A percentile compares a stretch with the other conserved stretches of the same genome.
Evolutionary conservation across 2,888 invertebrate species (phyloP).

Genomic region (Hirudinaria manillensis): DNA sequence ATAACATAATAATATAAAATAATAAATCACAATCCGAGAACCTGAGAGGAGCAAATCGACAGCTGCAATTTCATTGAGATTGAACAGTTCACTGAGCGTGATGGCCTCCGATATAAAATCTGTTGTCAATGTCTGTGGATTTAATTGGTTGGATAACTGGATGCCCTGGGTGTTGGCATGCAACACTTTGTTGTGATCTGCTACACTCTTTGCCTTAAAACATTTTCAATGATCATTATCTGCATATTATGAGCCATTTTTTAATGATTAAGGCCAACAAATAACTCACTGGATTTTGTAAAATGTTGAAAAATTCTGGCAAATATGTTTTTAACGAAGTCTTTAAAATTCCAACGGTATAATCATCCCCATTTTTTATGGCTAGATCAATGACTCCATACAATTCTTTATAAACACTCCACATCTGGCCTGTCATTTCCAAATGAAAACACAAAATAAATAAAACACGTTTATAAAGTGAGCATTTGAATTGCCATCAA

Average conservation of each 20-base stretch:
- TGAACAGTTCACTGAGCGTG: constrained; percentile 90
- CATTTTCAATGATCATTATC: neutral
- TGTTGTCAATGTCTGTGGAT: constrained; percentile 62
- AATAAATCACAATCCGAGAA: constrained; percentile 40
- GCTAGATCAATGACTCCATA: constrained; percentile 51
- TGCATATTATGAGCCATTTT: neutral
- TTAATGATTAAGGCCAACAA: neutral
- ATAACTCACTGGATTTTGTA: constrained; percentile 72
- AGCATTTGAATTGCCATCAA: no score
- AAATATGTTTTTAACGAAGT: constrained; percentile 71
- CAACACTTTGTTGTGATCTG: constrained; percentile 73
- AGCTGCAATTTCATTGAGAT: constrained; percentile 82
- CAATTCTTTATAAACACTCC: constrained; percentile 54
- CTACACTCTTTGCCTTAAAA: constrained; percentile 61
- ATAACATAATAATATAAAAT: neutral
- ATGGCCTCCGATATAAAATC: constrained; percentile 83
- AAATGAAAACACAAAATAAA: no score
- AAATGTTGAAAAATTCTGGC: constrained; percentile 74
- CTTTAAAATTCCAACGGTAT: constrained; percentile 62
- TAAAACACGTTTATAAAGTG: no score
- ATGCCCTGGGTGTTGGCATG: constrained; percentile 65
- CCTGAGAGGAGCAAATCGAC: constrained; percentile 78
- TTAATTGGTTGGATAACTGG: constrained; percentile 50
- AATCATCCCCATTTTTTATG: constrained; percentile 48
- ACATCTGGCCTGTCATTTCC: constrained; percentile 41